Evolutionary conservation across 2,797 vertebrate species (phyloP), one percentile per base, ranked within the genome.

Genomic region (Cryptoblepharus egeriae): DNA sequence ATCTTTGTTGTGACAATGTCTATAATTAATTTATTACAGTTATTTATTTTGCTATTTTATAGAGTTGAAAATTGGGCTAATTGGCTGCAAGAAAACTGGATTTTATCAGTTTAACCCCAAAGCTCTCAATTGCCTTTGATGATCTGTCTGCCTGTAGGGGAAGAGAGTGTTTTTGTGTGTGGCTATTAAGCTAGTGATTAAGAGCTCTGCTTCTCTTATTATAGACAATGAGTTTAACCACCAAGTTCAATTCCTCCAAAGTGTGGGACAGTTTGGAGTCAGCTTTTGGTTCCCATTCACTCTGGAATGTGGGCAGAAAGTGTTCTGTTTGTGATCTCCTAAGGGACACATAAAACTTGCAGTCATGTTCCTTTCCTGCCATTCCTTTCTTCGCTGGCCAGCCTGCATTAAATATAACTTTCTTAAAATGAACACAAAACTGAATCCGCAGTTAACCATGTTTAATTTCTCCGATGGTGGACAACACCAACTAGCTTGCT

Each of bases 391-490:
- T 81, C 85, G 71, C 76, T 78, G 39, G 74, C 42, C 61, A 88
- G 81, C 86, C 82, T 1, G 57, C 84, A 87, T 91, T 89, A 94
- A 92, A 92, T 90, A 93, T 92, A 93, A 88, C 87, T 83, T 93
- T 82, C 91, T 89, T 88, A 90, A 93, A 94, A 93, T 88, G 90
- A 87, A 74, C 72, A 87, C 80, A 87, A 57, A 69, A 76, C 77
- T 87, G 84, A 88, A 90, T 90, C 85, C 85, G 12, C 11, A 49
- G 84, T 92, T 88, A 83, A 89, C 85, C 85, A 88, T 90, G 80
- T 64, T 91, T 86, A 78, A 75, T 88, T 91, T 93, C 92, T 88
- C 89, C 91, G 90, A 92, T 92, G 87, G 86, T 55, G 90, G 89
- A 85, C 84, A 87, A 68, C 0, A 0, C 68, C 68, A 86, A 77